A percentile compares a stretch with the other conserved stretches of the same genome.
Conservation (phyloP, 1,140 invertebrate genomes). For the Dufourea novaeangliae region DNA sequence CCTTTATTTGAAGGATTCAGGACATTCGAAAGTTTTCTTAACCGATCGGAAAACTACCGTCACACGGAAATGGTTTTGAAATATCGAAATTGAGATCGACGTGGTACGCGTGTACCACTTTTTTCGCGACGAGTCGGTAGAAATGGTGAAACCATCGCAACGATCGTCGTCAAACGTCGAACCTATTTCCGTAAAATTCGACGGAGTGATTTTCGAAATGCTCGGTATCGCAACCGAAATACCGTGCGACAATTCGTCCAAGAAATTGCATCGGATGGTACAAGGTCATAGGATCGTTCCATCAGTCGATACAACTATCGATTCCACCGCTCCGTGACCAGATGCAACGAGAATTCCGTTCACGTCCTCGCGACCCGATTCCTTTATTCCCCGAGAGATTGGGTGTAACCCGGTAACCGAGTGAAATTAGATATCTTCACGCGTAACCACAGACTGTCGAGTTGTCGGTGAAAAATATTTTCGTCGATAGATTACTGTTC, state of each 20-base stretch:
- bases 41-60: too few species aligned
- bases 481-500: neutral
- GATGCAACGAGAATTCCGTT: constrained; percentile 46
- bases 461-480: neutral
- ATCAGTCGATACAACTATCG: constrained; percentile 51
- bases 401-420: neutral
- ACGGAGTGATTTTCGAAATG: neutral
- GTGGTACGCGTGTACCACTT: too few species aligned
- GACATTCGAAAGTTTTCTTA: too few species aligned
- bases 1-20: too few species aligned
- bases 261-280: neutral
- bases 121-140: neutral
- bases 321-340: constrained; percentile 37
- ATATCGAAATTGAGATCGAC: too few species aligned
- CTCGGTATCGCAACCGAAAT: neutral
- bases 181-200: neutral
- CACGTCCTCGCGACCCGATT: constrained; percentile 48
- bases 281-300: constrained; percentile 30
- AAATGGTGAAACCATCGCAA: neutral
- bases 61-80: too few species aligned
- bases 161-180: constrained; percentile 4
- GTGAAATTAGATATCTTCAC: neutral
- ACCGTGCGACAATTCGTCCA: neutral
- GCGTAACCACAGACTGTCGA: neutral
- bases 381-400: constrained; percentile 29